A percentile compares a stretch with the other conserved stretches of the same genome.
Conservation (phyloP, 1,140 invertebrate species). For the Drosophila parabipectinata region DNA sequence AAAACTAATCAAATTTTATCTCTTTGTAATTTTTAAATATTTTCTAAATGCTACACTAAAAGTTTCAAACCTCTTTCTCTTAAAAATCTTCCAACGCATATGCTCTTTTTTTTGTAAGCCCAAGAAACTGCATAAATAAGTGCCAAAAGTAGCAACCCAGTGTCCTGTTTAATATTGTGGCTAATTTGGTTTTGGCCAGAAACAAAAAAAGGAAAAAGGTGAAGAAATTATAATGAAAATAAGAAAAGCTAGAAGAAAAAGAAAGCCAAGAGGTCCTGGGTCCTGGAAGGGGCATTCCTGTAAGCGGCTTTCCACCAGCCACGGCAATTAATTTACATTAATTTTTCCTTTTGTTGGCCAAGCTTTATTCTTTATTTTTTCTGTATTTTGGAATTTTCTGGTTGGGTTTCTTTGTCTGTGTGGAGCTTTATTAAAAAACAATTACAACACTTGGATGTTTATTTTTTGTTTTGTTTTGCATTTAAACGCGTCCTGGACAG, state of each 20-base stretch:
- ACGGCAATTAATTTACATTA: constrained; percentile 73
- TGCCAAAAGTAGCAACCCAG: neutral
- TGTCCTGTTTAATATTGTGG: constrained; percentile 14
- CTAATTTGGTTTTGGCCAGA: constrained; percentile 7
- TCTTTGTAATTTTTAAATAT: too few relatives aligned
- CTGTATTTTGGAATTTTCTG: neutral
- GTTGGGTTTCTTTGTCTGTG: neutral
- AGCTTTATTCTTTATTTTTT: constrained; percentile 1
- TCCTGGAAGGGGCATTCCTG: constrained; percentile 4
- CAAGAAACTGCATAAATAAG: neutral
- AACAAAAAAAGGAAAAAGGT: neutral
- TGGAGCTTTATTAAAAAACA: constrained; percentile 62
- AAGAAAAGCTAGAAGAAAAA: neutral
- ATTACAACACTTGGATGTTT: constrained; percentile 57
- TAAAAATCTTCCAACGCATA: neutral
- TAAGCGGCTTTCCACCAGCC: constrained; percentile 49
- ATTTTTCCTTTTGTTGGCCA: constrained; percentile 42
- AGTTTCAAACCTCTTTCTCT: too few relatives aligned
- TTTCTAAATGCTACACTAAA: too few relatives aligned
- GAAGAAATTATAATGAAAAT: neutral
- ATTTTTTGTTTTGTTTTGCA: constrained; percentile 1
- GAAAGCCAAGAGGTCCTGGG: neutral
- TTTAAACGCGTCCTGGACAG: neutral
- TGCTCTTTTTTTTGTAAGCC: too few relatives aligned
- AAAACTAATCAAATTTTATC: too few relatives aligned